Evolutionary conservation across 2,113 vertebrate genomes (phyloP), one percentile per base, ranked within the genome.

Genomic region (Nothocercus julius): DNA sequence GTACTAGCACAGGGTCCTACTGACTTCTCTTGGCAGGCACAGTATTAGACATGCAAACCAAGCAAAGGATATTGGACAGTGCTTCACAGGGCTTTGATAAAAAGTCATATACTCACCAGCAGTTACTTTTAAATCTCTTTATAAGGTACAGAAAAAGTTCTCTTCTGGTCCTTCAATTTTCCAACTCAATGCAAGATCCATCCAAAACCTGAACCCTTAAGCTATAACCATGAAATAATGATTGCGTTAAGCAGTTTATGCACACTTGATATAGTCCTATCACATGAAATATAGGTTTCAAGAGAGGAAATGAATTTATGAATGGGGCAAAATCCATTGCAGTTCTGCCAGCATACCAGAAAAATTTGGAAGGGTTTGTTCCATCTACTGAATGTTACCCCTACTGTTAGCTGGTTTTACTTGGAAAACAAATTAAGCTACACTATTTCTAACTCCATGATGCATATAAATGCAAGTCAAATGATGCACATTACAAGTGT

Each of bases 371-470:
- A 79, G 5, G 5, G 68, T 91, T 85, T 72, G 7, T 82, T 32
- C 32, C n/a, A n/a, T 32, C 8, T 76, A 30, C 36, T 76, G 15
- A 40, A 63, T 53, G 7, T 90, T 56, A 83, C 47, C 21, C 13
- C 70, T 87, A 70, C 11, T 53, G 5, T 61, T 86, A 90, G 12
- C 19, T 53, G 30, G 38, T 79, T 45, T 73, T 66, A 84, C 20
- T 68, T 64, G 49, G 40, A n/a, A 54, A 81, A 87, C 68, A 69
- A 76, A 84, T 59, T 8, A 79, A 75, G 24, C 30, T 75, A 36
- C 2, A 10, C 1, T 1, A 34, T 21, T 79, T 49, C 81, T 66
- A 66, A 54, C 19, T 14, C 25, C 0, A 1, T 25, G 13, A 45
- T 54, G 11, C 16, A 76, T 73, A 40, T 38, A 92, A 93, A 58